phyloP scores from a whole-genome alignment of 2,113 vertebrate species.

The Riparia riparia region DNA sequence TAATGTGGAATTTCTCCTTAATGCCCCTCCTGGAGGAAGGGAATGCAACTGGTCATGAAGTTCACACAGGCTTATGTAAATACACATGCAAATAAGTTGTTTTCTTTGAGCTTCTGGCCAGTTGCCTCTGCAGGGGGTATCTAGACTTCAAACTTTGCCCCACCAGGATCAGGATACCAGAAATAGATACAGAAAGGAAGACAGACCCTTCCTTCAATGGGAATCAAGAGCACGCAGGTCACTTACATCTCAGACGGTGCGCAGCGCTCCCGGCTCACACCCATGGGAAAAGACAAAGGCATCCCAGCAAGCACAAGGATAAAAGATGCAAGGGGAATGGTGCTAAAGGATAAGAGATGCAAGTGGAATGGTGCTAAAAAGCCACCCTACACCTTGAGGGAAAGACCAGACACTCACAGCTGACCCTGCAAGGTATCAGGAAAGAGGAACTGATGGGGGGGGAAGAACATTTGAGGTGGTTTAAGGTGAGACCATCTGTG shows the following conservation, averaged over 20 bases:
- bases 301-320: neutral
- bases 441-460: neutral
- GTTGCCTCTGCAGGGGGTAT: slow-evolving; percentile 31
- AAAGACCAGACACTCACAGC: neutral
- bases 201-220: neutral
- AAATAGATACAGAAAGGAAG: slow-evolving; percentile 32
- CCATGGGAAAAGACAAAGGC: neutral
- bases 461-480: neutral
- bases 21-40: slow-evolving; percentile 28
- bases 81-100: slow-evolving; percentile 38
- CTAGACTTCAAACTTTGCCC: neutral
- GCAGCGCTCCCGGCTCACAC: fast-evolving
- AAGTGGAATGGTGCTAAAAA: neutral
- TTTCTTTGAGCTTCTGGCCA: slow-evolving; percentile 58
- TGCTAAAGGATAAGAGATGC: neutral
- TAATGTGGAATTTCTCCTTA: slow-evolving; percentile 50
- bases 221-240: neutral
- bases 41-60: slow-evolving; percentile 61
- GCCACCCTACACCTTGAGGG: neutral
- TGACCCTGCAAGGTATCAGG: neutral
- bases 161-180: neutral
- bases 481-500: neutral
- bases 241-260: neutral
- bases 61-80: slow-evolving; percentile 69
- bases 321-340: neutral